Base-by-base conservation (phyloP, 64 coral and sea anemone species). In the Exaiptasia diaphana region DNA sequence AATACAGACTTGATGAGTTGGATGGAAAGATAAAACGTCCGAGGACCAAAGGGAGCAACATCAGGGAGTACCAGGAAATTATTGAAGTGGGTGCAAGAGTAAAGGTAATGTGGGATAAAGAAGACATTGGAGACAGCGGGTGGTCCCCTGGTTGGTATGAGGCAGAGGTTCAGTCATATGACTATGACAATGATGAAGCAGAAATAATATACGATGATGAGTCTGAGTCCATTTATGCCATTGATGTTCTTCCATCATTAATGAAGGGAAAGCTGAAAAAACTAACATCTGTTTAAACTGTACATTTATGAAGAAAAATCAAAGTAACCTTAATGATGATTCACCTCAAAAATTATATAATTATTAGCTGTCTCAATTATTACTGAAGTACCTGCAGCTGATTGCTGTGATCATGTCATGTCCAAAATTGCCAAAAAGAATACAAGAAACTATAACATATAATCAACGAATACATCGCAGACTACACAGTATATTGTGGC, bases 91-190 rank as follows among this genome's bases (percentile, higher is more conserved):
- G 75, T 59, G 35, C 75, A 25, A 60, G 25, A 53, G 21, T 78
- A 35, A 32, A 77, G 57, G 50, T 57, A 34, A 57, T 55, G 52
- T 58, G 74, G 74, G 35, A 50, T 17, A 15, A 77, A 54, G 50
- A 77, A 40, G 75, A 78, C 28, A 30, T 78, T 53, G 23, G 35
- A 59, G 53, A 57, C 53, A 78, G 31, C 41, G 53, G 27, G 8
- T 61, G 75, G 75, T 40, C 31, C 53, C 33, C 75, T 37, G 75
- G 75, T 35, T 58, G 30, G 53, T 78, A 78, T 78, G 36, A 2
- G 26, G 75, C 75, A 59, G 75, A 78, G 59, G 53, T 78, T 18
- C 75, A 78, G 36, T 53, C 75, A 2, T 39, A 58, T 78, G 36
- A 78, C 33, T 56, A 53, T 40, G 53, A 78, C 36, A 78, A n/a